phyloP scores from a whole-genome alignment of 1,140 invertebrate genomes.

The Aphelenchoides besseyi region DNA sequence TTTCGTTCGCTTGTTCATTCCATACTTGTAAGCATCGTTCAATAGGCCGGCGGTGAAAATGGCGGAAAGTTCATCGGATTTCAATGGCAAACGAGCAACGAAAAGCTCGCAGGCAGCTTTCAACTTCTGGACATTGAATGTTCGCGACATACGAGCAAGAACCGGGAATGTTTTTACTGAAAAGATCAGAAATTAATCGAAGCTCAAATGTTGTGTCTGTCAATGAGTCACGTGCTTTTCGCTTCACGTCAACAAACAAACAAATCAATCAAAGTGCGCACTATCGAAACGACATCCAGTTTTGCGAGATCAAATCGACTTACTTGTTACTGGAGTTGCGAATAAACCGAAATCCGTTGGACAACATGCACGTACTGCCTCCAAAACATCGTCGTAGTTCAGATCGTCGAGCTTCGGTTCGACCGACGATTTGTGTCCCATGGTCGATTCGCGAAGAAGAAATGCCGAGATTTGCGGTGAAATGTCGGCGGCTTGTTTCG shows the following conservation, averaged over 20 bases:
- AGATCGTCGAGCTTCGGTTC: slow-evolving; percentile 33
- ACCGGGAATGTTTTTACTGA: slow-evolving; percentile 30
- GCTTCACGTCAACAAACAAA: too few species aligned
- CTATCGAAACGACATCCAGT: not conserved
- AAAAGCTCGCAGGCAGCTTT: slow-evolving; percentile 27
- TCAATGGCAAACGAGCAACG: slow-evolving; percentile 24
- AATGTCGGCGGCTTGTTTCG: slow-evolving; percentile 17
- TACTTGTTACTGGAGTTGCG: slow-evolving; percentile 27
- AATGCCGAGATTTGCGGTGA: slow-evolving; percentile 28
- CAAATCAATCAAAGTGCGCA: not conserved
- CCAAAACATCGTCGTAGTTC: slow-evolving; percentile 31
- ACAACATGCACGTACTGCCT: slow-evolving; percentile 30
- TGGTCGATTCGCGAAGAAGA: slow-evolving; percentile 26
- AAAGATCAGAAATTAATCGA: slow-evolving; percentile 11
- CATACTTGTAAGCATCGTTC: slow-evolving; percentile 25
- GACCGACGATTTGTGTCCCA: slow-evolving; percentile 19
- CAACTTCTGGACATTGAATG: slow-evolving; percentile 34
- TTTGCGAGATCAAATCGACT: not conserved
- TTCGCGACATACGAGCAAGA: slow-evolving; percentile 28
- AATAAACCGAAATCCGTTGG: slow-evolving; percentile 32
- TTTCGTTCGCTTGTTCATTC: slow-evolving; percentile 17
- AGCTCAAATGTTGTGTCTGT: not conserved
- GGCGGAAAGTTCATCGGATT: not conserved
- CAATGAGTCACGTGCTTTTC: not conserved
- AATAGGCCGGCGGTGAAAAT: slow-evolving; percentile 11